These are phyloP conservation scores for Pygocentrus nattereri DNA, from an alignment of 2,797 vertebrate genomes.

Conservation along the genomic window DNA sequence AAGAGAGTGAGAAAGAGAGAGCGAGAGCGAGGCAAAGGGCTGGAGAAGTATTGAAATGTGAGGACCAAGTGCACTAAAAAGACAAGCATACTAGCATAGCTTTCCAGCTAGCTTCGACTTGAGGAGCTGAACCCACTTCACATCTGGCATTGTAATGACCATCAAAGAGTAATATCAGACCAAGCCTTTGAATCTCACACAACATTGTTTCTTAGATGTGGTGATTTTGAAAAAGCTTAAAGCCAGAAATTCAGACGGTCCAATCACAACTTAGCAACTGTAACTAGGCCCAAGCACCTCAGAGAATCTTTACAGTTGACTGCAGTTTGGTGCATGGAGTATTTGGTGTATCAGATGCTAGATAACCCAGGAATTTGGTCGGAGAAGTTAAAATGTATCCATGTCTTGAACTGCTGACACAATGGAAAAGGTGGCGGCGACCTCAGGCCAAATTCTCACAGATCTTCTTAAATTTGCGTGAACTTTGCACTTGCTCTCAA, in stretches of 20 bases:
- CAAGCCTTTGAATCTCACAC: not conserved
- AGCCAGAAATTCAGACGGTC: not conserved
- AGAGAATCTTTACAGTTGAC: too few species aligned
- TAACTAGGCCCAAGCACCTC: too few species aligned
- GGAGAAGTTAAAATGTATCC: too few species aligned
- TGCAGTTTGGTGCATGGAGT: too few species aligned
- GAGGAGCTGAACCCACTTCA: not conserved
- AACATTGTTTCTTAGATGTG: not conserved
- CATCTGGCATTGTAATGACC: not conserved
- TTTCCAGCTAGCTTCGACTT: not conserved
- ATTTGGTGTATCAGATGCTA: too few species aligned
- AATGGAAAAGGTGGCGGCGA: too few species aligned
- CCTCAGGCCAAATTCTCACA: too few species aligned
- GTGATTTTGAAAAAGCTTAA: not conserved
- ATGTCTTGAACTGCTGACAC: too few species aligned
- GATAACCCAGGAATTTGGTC: too few species aligned
- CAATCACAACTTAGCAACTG: too few species aligned
- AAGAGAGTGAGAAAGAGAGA: not conserved
- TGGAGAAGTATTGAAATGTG: constrained; percentile 1
- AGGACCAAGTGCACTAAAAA: constrained; percentile 12
- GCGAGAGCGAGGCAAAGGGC: not conserved
- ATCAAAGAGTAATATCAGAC: not conserved
- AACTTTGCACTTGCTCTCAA: too few species aligned
- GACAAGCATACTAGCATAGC: not conserved
- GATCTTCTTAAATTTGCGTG: too few species aligned